Evolutionary conservation across 92 coral and sea anemone genomes (phyloP).

Genomic region (Actinostola sp.): DNA sequence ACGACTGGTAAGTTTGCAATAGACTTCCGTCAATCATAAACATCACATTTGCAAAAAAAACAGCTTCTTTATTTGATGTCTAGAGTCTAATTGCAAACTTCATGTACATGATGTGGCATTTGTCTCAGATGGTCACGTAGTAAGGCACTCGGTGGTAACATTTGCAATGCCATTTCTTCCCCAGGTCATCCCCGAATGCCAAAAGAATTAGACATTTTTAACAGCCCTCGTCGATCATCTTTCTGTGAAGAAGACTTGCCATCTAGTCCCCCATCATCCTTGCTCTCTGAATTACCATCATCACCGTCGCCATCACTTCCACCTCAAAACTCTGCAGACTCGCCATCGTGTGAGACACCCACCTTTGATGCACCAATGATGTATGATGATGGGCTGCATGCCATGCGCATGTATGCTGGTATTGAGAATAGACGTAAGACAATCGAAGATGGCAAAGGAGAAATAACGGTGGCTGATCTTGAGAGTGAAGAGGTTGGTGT

Average conservation of each 20-base stretch:
- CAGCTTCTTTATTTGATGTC: too few species aligned
- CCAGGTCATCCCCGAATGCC: slow-evolving; percentile 84
- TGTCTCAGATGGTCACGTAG: too few species aligned
- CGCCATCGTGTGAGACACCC: slow-evolving; percentile 64
- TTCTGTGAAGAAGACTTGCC: slow-evolving; percentile 74
- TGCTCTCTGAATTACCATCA: slow-evolving; percentile 61
- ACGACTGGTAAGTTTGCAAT: too few species aligned
- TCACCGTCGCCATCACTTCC: slow-evolving; percentile 68
- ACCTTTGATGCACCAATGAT: slow-evolving; percentile 45
- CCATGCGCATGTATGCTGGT: slow-evolving; percentile 50
- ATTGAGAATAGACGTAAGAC: slow-evolving; percentile 19
- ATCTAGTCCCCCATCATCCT: slow-evolving; percentile 73
- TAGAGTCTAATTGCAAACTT: too few species aligned
- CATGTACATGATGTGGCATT: too few species aligned
- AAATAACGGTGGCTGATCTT: slow-evolving; percentile 12
- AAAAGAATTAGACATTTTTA: slow-evolving; percentile 80
- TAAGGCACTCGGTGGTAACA: too few species aligned
- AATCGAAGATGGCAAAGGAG: background rate
- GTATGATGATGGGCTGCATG: slow-evolving; percentile 38
- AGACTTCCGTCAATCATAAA: too few species aligned
- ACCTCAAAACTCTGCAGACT: slow-evolving; percentile 38
- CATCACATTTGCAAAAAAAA: too few species aligned
- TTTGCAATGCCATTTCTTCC: too few species aligned
- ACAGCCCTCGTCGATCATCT: slow-evolving; percentile 73
- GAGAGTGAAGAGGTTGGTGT: slow-evolving; percentile 42